Base-by-base conservation (phyloP, 2,797 vertebrate species). In the Danio kyathit region DNA sequence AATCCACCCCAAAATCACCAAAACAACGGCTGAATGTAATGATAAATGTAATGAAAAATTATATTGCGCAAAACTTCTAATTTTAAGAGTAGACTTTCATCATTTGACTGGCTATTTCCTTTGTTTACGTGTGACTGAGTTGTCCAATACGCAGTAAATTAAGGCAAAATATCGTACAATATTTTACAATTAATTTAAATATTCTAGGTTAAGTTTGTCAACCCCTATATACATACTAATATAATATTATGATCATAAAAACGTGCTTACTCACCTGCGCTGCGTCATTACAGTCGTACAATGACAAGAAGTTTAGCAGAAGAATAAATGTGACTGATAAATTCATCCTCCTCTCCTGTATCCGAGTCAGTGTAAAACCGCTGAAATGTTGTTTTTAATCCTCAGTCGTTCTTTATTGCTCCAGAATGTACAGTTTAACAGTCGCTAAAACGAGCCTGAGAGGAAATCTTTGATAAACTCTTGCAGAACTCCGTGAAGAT, bases 241-340 rank as follows among this genome's bases (percentile, higher is more conserved):
- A 48, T 40, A 17, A 11, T 1, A 52, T 16, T 11, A 6, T 17
- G 56, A 43, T 9, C 12, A 21, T 9, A 6, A 57, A 9, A 40
- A 71, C 10, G 4, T 44, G 16, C 13, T 13, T 54, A 83, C 86
- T 85, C 21, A 85, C 86, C 84, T 85, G 86, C 5, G 72, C 52
- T 29, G 64, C 65, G 70, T 87, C 84, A 76, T 76, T 82, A 75
- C 80, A 85, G 7, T 59, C 59, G 10, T 78, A 57, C 14, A 81
- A 43, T 7, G 82, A 65, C 7, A 77, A 44, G 11, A 85, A 2
- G 11, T 65, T 80, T 7, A 87, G 59, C 29, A 84, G 54, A 1
- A 84, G 12, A 38, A 84, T 43, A 40, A 43, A 56, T 49, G 64
- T 57, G 74, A 73, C 49, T 8, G 74, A 75, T 54, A 84, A 16